Percentiles rank a stretch among this genome's conserved stretches.
phyloP scores from a whole-genome alignment of 2,797 vertebrate species.

The Gorsachius magnificus region DNA sequence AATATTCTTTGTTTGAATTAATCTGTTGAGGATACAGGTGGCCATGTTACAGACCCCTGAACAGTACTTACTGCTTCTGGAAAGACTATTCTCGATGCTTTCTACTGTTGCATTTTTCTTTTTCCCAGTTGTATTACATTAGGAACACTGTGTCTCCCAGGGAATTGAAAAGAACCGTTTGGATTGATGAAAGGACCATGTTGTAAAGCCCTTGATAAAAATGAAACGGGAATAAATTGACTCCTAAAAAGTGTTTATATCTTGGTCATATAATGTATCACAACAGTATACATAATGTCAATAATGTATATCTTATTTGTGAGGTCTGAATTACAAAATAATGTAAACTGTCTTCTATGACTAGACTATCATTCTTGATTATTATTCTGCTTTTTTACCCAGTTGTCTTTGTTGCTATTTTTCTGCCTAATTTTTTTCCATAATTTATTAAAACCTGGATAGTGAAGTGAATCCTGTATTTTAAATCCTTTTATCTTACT shows the following conservation, averaged over 20 bases:
- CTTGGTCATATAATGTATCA: background rate
- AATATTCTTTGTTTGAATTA: background rate
- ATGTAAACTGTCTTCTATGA: background rate
- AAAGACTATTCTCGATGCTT: background rate
- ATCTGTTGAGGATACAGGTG: background rate
- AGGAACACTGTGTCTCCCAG: background rate
- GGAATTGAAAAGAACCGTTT: background rate
- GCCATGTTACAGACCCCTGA: background rate
- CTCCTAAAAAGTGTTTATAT: background rate
- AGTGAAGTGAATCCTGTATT: background rate
- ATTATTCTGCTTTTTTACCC: background rate
- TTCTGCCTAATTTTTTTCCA: background rate
- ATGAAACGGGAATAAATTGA: background rate
- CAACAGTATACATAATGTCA: background rate
- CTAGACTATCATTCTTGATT: background rate
- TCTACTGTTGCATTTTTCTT: background rate
- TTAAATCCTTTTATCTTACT: background rate
- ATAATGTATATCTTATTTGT: background rate
- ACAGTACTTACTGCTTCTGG: background rate
- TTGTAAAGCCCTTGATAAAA: background rate
- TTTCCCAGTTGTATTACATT: background rate
- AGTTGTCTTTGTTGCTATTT: background rate
- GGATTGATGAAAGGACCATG: background rate
- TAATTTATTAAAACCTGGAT: background rate
- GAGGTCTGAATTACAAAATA: background rate